A percentile compares a stretch with the other conserved stretches of the same genome.
Evolutionary conservation across 2,113 vertebrate species (phyloP).

Genomic region (Gobiocypris rarus): DNA sequence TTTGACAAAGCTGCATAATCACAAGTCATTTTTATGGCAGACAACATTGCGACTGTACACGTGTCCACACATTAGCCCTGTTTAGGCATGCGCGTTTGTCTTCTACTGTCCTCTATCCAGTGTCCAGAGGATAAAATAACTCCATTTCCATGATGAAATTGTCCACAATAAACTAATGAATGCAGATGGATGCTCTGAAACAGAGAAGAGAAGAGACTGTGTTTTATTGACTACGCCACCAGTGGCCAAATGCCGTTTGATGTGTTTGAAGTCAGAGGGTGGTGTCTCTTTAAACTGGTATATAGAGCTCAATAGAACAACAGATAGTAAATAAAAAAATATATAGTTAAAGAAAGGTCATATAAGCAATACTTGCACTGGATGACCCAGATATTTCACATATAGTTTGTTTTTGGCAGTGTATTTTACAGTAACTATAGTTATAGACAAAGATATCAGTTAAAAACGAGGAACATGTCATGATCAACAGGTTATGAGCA

Average conservation of each 20-base stretch:
- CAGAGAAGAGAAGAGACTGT: conserved; percentile 36
- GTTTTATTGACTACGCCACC: neutral
- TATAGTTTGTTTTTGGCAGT: too few species aligned
- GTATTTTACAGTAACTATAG: neutral
- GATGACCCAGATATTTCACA: neutral
- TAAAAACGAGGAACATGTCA: too few species aligned
- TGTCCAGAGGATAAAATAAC: conserved; percentile 36
- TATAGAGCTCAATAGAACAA: neutral
- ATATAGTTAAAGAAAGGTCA: neutral
- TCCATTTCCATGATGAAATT: conserved; percentile 28
- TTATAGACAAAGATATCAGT: neutral
- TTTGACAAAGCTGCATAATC: neutral
- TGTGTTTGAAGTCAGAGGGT: neutral
- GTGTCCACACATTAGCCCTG: conserved; percentile 1
- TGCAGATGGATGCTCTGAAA: conserved; percentile 19
- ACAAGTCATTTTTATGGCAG: neutral
- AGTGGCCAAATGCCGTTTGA: conserved; percentile 13
- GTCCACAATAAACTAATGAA: conserved; percentile 30
- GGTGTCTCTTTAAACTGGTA: neutral
- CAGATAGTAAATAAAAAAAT: neutral
- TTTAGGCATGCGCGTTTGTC: conserved; percentile 20
- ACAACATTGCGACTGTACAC: neutral
- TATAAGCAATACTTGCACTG: neutral
- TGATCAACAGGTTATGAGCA: neutral
- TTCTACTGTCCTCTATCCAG: conserved; percentile 3